phyloP scores from a whole-genome alignment of 1,140 invertebrate species.

The Heliconius nattereri region DNA sequence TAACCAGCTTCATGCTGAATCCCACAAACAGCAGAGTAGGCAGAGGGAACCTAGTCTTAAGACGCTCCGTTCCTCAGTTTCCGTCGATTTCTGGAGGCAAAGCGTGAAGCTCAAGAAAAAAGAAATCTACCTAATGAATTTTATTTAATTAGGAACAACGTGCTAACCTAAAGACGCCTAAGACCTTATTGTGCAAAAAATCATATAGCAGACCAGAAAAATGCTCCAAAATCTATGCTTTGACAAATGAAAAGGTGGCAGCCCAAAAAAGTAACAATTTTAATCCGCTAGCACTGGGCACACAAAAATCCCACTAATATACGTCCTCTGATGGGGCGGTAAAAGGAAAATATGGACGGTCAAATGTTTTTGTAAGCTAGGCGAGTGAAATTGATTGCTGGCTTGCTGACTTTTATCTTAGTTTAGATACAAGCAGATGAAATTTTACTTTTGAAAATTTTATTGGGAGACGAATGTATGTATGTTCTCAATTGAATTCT shows the following conservation, averaged over 20 bases:
- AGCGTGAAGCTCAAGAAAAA: too few relatives aligned
- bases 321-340: slow-evolving; percentile 43
- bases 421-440: slow-evolving; percentile 32
- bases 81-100: too few relatives aligned
- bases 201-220: slow-evolving; percentile 9
- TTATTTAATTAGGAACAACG: too few relatives aligned
- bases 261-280: slow-evolving; percentile 20
- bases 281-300: slow-evolving; percentile 37
- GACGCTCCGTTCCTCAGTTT: too few relatives aligned
- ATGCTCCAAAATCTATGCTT: neutral
- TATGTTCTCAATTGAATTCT: too few relatives aligned
- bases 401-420: slow-evolving; percentile 37
- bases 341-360: slow-evolving; percentile 55
- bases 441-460: slow-evolving; percentile 6
- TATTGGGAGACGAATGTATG: neutral
- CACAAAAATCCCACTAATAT: slow-evolving; percentile 41
- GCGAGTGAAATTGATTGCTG: slow-evolving; percentile 55
- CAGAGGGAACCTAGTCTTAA: too few relatives aligned
- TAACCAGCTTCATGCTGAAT: too few relatives aligned
- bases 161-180: too few relatives aligned
- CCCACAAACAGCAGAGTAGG: too few relatives aligned
- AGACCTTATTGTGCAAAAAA: too few relatives aligned
- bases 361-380: slow-evolving; percentile 57
- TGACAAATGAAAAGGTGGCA: slow-evolving; percentile 1
- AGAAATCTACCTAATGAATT: too few relatives aligned